A percentile compares a stretch with the other conserved stretches of the same genome.
Conservation (phyloP, 2,888 invertebrate species). For the Monoplex corrugatus region DNA sequence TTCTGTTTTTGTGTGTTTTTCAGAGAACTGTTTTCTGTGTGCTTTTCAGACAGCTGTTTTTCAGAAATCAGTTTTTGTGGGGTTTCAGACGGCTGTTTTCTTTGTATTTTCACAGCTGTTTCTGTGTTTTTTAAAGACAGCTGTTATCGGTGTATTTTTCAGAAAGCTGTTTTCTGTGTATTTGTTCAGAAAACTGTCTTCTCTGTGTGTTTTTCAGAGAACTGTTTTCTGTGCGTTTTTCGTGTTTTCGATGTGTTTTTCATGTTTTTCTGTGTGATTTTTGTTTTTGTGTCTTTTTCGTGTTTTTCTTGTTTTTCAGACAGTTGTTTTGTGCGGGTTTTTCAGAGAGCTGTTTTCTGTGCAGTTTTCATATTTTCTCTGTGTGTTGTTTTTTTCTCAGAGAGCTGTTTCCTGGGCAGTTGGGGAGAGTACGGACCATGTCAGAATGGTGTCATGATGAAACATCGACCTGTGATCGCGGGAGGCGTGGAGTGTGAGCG, state of each 20-base stretch:
- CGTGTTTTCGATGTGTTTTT: no score
- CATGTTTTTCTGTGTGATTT: no score
- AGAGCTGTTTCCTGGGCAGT: slow-evolving; percentile 68
- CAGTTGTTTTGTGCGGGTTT: no score
- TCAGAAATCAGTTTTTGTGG: no score
- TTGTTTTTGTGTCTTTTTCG: no score
- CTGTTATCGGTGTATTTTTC: no score
- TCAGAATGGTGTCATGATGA: slow-evolving; percentile 76
- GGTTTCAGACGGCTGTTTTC: no score
- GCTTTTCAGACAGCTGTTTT: no score
- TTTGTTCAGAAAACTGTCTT: slow-evolving; percentile 75
- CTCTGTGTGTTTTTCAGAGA: slow-evolving; percentile 41
- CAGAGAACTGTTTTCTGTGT: no score
- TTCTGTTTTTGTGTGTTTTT: slow-evolving; percentile 55
- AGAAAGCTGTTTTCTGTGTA: slow-evolving; percentile 58
- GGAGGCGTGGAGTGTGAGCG: slow-evolving; percentile 74
- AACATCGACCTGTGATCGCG: slow-evolving; percentile 67
- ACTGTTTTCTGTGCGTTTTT: slow-evolving; percentile 72
- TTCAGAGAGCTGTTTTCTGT: slow-evolving; percentile 54
- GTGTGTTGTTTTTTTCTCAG: slow-evolving; percentile 57
- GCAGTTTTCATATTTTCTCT: slow-evolving; percentile 72
- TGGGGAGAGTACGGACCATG: slow-evolving; percentile 76
- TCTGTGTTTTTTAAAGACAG: no score
- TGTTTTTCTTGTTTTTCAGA: no score
- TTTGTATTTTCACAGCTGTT: no score